Evolutionary conservation across 2,888 invertebrate genomes (phyloP), one percentile per base, ranked within the genome.

Genomic region (Aelia acuminata): DNA sequence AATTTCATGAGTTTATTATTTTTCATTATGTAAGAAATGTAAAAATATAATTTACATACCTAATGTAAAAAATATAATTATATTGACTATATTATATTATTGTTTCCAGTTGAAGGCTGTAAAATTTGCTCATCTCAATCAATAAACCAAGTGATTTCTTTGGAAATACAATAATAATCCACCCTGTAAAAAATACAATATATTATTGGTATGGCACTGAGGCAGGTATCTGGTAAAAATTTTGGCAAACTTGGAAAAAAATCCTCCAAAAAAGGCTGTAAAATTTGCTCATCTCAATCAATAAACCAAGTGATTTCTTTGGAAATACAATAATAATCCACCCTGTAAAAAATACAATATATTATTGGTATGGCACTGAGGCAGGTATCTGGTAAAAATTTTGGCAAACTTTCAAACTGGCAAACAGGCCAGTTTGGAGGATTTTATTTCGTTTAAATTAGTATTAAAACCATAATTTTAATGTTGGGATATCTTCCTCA

Each of bases 231-330:
- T 18, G 0, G 26, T 5, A 22, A n/a, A 80, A 75, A 43, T 1
- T 10, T 18, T 39, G 39, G 7, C 39, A 20, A 22, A 35, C 7
- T 22, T 53, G n/a, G 31, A 3, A 15, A 31, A 11, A 57, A 53
- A 53, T 3, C n/a, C n/a, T n/a, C n/a, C n/a, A n/a, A n/a, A n/a
- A n/a, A 18, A 4, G 18, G 75, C n/a, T 43, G 43, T 80, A 20
- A 80, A 43, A 80, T 20, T 0, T 39, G 18, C 20, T 5, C 39
- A 20, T 7, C 35, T 80, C 3, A n/a, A 43, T 31, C 43, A 43
- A 39, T 43, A 43, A 75, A n/a, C 22, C n/a, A n/a, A 80, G 80
- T 80, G 80, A 80, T 80, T 80, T 43, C 43, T 80, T 80, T 80
- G 80, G 43, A 43, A 43, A 43, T 80, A n/a, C 22, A 11, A n/a